phyloP scores from a whole-genome alignment of 2,113 vertebrate genomes.

The Pyxicephalus adspersus region DNA sequence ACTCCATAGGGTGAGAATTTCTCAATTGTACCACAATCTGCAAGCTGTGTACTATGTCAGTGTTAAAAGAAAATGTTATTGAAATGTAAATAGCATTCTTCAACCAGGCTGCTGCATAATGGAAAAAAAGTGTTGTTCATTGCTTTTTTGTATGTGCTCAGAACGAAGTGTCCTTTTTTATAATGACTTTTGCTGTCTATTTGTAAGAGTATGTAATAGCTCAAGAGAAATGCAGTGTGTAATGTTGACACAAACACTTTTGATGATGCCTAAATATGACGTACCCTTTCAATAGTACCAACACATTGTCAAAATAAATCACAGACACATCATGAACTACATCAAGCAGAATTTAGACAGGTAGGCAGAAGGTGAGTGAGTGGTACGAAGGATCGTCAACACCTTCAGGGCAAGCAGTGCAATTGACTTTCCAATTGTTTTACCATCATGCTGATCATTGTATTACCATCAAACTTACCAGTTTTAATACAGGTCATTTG shows the following conservation, averaged over 20 bases:
- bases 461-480: constrained; percentile 10
- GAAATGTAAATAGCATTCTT: constrained; percentile 24
- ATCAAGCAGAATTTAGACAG: constrained; percentile 38
- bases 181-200: constrained; percentile 30
- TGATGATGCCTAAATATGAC: constrained; percentile 44
- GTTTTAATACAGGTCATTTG: too few relatives aligned
- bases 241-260: constrained; percentile 49
- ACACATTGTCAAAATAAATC: constrained; percentile 53
- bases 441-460: constrained; percentile 5
- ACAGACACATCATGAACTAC: constrained; percentile 36
- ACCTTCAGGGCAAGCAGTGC: constrained; percentile 38
- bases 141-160: constrained; percentile 1
- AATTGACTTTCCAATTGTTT: constrained; percentile 12
- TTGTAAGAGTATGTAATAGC: constrained; percentile 41
- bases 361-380: constrained; percentile 39
- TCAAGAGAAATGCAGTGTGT: constrained; percentile 33
- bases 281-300: constrained; percentile 46
- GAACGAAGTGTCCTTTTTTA: constrained; percentile 39
- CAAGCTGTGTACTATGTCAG: constrained; percentile 10
- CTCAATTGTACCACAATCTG: not conserved
- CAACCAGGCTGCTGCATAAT: not conserved
- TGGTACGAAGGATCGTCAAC: constrained; percentile 33
- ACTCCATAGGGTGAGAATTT: not conserved
- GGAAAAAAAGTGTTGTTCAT: not conserved
- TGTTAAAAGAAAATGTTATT: constrained; percentile 15